Evolutionary conservation across 2,888 invertebrate species (phyloP).

Genomic region (Drosophila kambysellisi): DNA sequence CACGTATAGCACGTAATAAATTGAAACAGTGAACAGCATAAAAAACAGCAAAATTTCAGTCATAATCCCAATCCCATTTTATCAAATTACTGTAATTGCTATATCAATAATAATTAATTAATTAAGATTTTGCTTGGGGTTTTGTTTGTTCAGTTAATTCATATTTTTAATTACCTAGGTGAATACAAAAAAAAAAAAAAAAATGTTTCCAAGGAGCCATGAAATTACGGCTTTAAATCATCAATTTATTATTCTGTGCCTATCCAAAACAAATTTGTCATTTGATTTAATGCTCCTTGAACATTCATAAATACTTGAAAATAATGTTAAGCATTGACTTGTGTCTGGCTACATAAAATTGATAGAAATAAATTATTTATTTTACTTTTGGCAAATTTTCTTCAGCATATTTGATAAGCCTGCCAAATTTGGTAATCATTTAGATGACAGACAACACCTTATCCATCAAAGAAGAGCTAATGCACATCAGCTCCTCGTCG

Average conservation of each 20-base stretch:
- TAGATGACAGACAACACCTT: slow-evolving; percentile 26
- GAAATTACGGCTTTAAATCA: not conserved
- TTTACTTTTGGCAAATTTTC: slow-evolving; percentile 3
- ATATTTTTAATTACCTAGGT: not conserved
- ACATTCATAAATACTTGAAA: not conserved
- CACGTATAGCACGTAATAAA: slow-evolving; percentile 13
- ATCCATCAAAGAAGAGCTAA: slow-evolving; percentile 54
- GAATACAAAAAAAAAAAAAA: not conserved
- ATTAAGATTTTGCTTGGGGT: not conserved
- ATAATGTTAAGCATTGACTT: not conserved
- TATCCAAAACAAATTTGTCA: not conserved
- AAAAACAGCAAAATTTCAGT: not conserved
- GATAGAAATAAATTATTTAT: not conserved
- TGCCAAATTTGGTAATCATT: slow-evolving; percentile 31
- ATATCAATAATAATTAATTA: not conserved
- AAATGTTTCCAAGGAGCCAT: no score
- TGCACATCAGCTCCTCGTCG: slow-evolving; percentile 14
- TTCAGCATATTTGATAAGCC: slow-evolving; percentile 35
- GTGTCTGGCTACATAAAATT: not conserved
- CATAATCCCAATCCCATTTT: not conserved
- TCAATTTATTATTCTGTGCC: not conserved
- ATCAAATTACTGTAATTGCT: slow-evolving; percentile 1
- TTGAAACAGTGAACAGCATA: slow-evolving; percentile 1
- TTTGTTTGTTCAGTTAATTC: not conserved
- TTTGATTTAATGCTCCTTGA: not conserved